Evolutionary conservation across 1,140 invertebrate species (phyloP), one percentile per base, ranked within the genome.

Genomic region (Asobara japonica): DNA sequence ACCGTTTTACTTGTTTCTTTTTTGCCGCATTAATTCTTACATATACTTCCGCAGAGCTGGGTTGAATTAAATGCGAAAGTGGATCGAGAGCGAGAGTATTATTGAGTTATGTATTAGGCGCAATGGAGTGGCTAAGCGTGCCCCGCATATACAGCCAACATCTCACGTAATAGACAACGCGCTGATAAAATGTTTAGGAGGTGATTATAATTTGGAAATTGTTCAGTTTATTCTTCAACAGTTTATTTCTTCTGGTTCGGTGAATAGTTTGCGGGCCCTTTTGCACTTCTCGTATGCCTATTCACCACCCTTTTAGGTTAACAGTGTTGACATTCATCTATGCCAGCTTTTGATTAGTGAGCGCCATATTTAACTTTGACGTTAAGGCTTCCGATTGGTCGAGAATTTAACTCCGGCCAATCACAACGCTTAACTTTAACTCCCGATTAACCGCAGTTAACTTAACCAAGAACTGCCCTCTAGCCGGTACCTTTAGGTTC

Each of bases 11-110:
- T 31, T 16, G 8, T 18, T 5, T 29, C 11, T n/a, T 31, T 30
- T 62, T 62, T 30, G 6, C 31, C 16, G 18, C 5, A 2, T 29
- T 41, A 48, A 56, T 66, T 66, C 31, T 72, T 60, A 22, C 11
- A 29, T 64, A 56, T n/a, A 56, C 27, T 69, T 61, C 30, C 60
- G 13, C 41, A 71, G 29, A 29, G 13, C 2, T 8, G 36, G 36
- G 13, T 61, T 30, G 30, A 71, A 71, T 64, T 71, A 51, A 7
- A 56, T 51, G 16, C 22, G 45, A 61, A 72, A 72, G 64, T 72
- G 31, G 70, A 72, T 72, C 45, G 70, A 72, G 30, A 66, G 62
- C 64, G 64, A 72, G 45, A 72, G 70, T 72, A 48, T 61, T 62
- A 56, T 62, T 30, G 29, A 62, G 60, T 62, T 62, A 62, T 62